Evolutionary conservation across 2,797 vertebrate species (phyloP), one percentile per base, ranked within the genome.

Genomic region (Thamnophis elegans): DNA sequence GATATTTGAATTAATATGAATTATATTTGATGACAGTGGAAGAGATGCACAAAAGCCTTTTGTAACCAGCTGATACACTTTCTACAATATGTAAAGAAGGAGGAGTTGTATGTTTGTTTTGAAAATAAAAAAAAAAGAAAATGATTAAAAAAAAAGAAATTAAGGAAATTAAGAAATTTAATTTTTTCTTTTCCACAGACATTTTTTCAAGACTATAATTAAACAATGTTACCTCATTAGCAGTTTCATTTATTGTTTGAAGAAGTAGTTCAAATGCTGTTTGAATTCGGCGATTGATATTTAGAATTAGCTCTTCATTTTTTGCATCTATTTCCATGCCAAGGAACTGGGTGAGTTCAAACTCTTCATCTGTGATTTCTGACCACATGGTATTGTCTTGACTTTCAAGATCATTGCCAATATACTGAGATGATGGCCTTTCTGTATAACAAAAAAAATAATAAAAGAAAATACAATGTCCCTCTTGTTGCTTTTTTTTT

Each of bases 231-330:
- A 99, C 99, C 99, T 99, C 98, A 97, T 97, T 97, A 42, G 97
- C 98, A 13, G 98, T 98, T 96, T 99, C 98, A 36, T 95, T 98
- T 96, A 99, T 99, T 92, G 98, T 97, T 97, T 98, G 98, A 73
- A 99, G 95, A 95, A 99, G 98, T 95, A 99, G 99, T 97, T 99
- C 98, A 95, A 99, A 98, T 47, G 98, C 98, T 0, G 97, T 98
- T 86, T 99, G 99, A 42, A 99, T 98, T 90, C 99, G 98, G 94
- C 97, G 96, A 95, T 98, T 98, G 95, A 99, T 97, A 93, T 97
- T 98, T 95, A 98, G 96, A 91, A 99, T 56, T 82, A 98, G 96
- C 68, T 98, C 98, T 96, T 99, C 98, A n/a, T 98, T 98, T 96
- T 99, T 98, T 6, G 98, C 97, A 94, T 98, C 98, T 47, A 98